Evolutionary conservation across 1,140 invertebrate species (phyloP), one percentile per base, ranked within the genome.

Genomic region (Rhyzopertha dominica): DNA sequence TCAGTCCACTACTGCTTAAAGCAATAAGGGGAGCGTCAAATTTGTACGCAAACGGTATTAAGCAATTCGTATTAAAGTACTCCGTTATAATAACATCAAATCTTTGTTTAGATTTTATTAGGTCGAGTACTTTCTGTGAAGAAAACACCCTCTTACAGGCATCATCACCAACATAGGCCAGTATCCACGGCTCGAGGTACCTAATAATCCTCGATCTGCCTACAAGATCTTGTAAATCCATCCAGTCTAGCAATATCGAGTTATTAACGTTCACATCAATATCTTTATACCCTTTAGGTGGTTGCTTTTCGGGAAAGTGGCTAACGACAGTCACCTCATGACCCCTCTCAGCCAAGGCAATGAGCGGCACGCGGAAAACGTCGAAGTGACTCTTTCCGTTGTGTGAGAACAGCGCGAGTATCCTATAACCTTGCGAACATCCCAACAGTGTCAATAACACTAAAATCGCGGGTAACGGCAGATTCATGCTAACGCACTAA

Each of bases 301-400:
- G 47, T 17, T 48, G 41, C 43, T 41, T 39, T 25, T 40, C 43
- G n/a, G 71, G 66, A 34, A 70, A 74, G 37, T 77, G 74, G 0
- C 78, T 81, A 4, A 81, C 60, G 2, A 83, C 73, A 1, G 78
- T 84, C 1, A 86, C 10, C 4, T 82, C 65, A 50, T 85, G 81
- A 0, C 80, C 80, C 12, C 74, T 68, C 5, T 61, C 58, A 0
- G 73, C 75, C 17, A 86, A 54, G 28, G 68, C 74, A 12, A 70
- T 57, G 0, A 84, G 55, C 0, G 85, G 61, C 0, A 80, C 78
- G 12, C 78, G 69, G 54, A 81, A 81, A 7, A 81, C 75, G 47
- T 75, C 71, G 45, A 82, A 82, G 47, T 87, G 83, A 55, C 81
- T 84, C 46, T 73, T 79, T 1, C 80, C 78, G 0, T 70, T 69